A percentile compares a stretch with the other conserved stretches of the same genome.
phyloP scores from a whole-genome alignment of 1,140 invertebrate species.

The Drosophila paulistorum region DNA sequence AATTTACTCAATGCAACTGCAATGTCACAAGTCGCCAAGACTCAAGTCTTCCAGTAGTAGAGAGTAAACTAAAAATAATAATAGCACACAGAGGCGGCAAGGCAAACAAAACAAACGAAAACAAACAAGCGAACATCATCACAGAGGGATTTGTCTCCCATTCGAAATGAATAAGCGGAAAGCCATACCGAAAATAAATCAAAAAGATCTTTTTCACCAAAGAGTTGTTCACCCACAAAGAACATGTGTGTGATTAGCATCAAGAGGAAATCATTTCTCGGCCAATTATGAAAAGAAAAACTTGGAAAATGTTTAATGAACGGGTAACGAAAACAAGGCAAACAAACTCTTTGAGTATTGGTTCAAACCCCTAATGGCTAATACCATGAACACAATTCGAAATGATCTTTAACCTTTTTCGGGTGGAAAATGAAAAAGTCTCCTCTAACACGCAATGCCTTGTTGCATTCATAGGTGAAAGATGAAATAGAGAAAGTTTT shows the following conservation, averaged over 20 bases:
- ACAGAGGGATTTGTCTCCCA: neutral
- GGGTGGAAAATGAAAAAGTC: too few relatives aligned
- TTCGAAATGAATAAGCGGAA: neutral
- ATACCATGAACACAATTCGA: too few relatives aligned
- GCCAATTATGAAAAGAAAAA: neutral
- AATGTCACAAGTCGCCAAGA: slow-evolving; percentile 5
- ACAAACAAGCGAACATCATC: neutral
- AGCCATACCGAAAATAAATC: slow-evolving; percentile 8
- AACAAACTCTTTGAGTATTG: too few relatives aligned
- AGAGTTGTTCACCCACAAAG: slow-evolving; percentile 3
- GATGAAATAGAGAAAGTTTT: too few relatives aligned
- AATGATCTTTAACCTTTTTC: too few relatives aligned
- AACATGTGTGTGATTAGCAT: neutral
- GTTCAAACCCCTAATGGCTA: too few relatives aligned
- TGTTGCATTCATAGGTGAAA: too few relatives aligned
- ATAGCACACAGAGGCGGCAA: neutral
- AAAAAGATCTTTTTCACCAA: neutral
- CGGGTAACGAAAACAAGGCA: too few relatives aligned
- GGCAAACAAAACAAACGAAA: neutral
- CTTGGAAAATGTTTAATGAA: neutral
- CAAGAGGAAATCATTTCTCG: slow-evolving; percentile 1
- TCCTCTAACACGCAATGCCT: too few relatives aligned
- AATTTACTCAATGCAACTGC: slow-evolving; percentile 10
- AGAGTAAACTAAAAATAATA: slow-evolving; percentile 17
- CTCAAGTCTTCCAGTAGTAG: neutral